Base-by-base conservation (phyloP, 2,888 invertebrate genomes). In the Orchesella flavescens region DNA sequence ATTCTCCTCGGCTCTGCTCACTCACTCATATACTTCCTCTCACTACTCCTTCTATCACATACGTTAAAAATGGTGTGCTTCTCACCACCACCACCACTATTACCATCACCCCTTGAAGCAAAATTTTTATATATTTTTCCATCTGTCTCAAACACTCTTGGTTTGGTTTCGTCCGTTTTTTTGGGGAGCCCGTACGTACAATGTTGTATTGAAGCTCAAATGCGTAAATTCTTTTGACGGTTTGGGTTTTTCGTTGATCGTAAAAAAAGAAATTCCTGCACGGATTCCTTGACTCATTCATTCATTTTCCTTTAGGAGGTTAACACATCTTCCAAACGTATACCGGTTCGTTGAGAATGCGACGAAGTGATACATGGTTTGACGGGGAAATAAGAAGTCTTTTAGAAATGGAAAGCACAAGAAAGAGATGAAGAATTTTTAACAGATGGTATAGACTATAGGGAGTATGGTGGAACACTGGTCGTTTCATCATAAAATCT, bases 151-250 rank as follows among this genome's bases (percentile, higher is more conserved):
- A 65, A 55, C 7, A 34, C 34, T 34, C 34, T 34, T 34, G n/a
- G n/a, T 34, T 34, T 34, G 34, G 34, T n/a, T n/a, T n/a, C n/a
- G 34, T 34, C 34, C 34, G 34, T 34, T 34, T 4, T 34, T 34
- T 7, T n/a, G n/a, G n/a, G 34, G 34, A 34, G 34, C 34, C 34
- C 34, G 34, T 34, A 34, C 34, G 34, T 34, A 34, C 34, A 34
- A 34, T 7, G 34, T 7, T 34, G 34, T 7, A 34, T 34, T 34
- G 34, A 34, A 34, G 34, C 34, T 34, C 34, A 34, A n/a, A 72
- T 79, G 79, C 79, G 65, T 79, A 71, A 81, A 68, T 74, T 81
- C 34, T 81, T 81, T 81, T 81, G 74, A 81, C 59, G 81, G 66
- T 66, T 81, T 81, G 68, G 57, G 34, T 34, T 34, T 81, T 74